Evolutionary conservation across 2,888 invertebrate genomes (phyloP).

Genomic region (Venusia cambrica): DNA sequence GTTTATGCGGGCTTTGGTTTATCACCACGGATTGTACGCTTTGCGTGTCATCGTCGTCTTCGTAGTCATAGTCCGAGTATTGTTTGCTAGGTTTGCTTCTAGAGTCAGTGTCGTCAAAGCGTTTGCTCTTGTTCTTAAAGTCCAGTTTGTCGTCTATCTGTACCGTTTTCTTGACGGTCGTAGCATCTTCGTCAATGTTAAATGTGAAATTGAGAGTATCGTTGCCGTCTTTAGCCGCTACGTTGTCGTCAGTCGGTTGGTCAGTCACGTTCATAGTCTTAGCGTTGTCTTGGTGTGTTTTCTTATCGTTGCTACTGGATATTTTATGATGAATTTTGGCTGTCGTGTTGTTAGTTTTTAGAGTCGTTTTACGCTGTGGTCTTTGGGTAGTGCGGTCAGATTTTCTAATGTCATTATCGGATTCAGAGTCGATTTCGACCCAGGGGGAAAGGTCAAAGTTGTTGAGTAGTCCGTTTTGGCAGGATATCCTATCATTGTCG

Average conservation of each 20-base stretch:
- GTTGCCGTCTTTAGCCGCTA: conserved; percentile 35
- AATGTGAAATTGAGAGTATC: conserved; percentile 34
- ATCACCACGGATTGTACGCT: conserved; percentile 68
- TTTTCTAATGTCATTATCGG: conserved; percentile 62
- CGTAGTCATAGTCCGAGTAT: conserved; percentile 51
- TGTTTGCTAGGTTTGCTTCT: conserved; percentile 48
- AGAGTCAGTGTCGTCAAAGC: conserved; percentile 54
- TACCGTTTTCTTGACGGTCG: conserved; percentile 41
- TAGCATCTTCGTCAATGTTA: conserved; percentile 25
- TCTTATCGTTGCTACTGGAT: conserved; percentile 29
- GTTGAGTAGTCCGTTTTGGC: conserved; percentile 75
- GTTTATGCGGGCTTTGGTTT: conserved; percentile 60
- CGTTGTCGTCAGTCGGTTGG: conserved; percentile 42
- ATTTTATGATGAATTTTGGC: conserved; percentile 28
- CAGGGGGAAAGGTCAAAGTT: conserved; percentile 83
- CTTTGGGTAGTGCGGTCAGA: conserved; percentile 46
- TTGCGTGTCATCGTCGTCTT: conserved; percentile 53
- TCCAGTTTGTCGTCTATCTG: conserved; percentile 82
- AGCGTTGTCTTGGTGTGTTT: conserved; percentile 20
- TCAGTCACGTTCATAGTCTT: conserved; percentile 35
- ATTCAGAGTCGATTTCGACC: conserved; percentile 74
- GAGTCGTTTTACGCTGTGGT: conserved; percentile 43
- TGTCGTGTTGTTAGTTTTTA: too few species aligned
- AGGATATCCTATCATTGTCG: conserved; percentile 81
- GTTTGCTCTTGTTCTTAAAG: conserved; percentile 72